Base-by-base conservation (phyloP, 2,888 invertebrate genomes). In the Drosophila dives region DNA sequence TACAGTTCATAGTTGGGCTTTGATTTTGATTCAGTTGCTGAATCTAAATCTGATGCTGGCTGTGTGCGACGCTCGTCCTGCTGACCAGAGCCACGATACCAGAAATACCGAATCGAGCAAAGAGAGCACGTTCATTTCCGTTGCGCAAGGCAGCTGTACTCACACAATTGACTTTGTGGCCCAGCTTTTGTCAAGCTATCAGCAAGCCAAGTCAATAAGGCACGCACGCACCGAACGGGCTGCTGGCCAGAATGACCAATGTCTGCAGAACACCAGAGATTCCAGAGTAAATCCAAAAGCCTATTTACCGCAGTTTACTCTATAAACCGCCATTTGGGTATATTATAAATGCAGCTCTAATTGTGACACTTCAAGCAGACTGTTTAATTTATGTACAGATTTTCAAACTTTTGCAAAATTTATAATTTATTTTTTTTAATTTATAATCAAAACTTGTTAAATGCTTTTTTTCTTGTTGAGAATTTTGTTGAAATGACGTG, bases 91-190 rank as follows among this genome's bases (percentile, higher is more conserved):
- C 12, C 12, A 7, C 20, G 12, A 20, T 12, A 45, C 42, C 20
- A 45, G 42, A 45, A 29, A 29, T 29, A 29, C 29, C 29, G 29
- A 29, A 29, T 29, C 29, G 45, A 45, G 23, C 45, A 15, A 64
- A 36, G 38, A 32, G 48, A 26, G 53, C 67, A 64, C 64, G 53
- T 75, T 75, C 77, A 88, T 77, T 82, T 87, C 83, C 83, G 87
- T 67, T 65, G 71, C 64, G 17, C 29, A 20, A 66, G 68, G 64
- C 20, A 63, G 36, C 36, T 54, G 38, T 48, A 59, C 62, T 58
- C 68, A 66, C 71, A 77, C 86, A 89, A 81, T 89, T 86, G 85
- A 89, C 85, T 86, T 89, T 89, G 85, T 69, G 85, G 82, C 89
- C 86, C 72, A 78, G 86, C 38, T 73, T 60, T 60, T 83, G 84